phyloP scores from a whole-genome alignment of 2,797 vertebrate species.

The Sebastes dallii region DNA sequence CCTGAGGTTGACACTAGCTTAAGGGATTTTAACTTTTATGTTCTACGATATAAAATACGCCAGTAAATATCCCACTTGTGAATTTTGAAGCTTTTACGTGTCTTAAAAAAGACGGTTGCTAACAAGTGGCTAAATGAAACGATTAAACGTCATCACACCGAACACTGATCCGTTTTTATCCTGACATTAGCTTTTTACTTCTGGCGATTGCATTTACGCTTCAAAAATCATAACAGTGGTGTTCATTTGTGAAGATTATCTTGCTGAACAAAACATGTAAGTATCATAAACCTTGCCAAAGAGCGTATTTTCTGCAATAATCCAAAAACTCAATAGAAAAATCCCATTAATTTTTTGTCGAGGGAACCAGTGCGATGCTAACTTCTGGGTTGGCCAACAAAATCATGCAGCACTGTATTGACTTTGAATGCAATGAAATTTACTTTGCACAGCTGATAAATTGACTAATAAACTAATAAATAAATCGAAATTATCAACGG shows the following conservation, averaged over 20 bases:
- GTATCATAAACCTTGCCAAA: not conserved
- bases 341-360: not conserved
- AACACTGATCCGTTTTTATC: not conserved
- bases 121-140: not conserved
- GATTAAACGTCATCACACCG: not conserved
- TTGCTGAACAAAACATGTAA: not conserved
- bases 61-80: not conserved
- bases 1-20: not conserved
- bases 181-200: not conserved
- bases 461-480: not conserved
- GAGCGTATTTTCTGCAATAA: not conserved
- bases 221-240: not conserved
- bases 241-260: not conserved
- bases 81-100: not conserved
- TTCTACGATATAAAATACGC: not conserved
- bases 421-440: not conserved
- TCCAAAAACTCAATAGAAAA: not conserved
- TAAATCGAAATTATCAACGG: not conserved
- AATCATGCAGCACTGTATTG: not conserved
- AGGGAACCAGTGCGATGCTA: not conserved
- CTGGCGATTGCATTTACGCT: not conserved
- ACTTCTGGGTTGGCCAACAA: not conserved
- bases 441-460: not conserved
- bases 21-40: not conserved
- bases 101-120: not conserved